phyloP scores from a whole-genome alignment of 2,888 invertebrate genomes.

The Harpagoxenus sublaevis region DNA sequence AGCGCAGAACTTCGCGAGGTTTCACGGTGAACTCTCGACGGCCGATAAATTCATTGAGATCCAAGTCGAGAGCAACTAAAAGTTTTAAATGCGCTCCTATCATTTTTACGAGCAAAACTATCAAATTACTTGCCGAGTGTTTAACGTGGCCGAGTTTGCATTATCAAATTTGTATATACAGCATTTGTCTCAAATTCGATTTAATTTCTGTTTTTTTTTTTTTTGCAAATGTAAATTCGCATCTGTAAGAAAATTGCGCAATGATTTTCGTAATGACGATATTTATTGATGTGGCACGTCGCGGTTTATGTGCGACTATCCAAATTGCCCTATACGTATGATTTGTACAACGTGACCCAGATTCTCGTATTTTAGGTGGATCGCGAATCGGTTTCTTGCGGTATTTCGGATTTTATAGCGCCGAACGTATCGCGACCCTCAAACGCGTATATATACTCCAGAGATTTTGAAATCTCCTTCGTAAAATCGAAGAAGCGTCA shows the following conservation, averaged over 20 bases:
- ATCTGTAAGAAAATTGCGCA: background rate
- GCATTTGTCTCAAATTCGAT: background rate
- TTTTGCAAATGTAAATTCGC: background rate
- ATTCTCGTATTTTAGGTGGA: conserved; percentile 34
- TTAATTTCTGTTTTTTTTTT: background rate
- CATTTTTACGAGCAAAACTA: conserved; percentile 19
- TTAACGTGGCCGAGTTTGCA: background rate
- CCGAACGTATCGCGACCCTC: conserved; percentile 12
- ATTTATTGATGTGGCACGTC: background rate
- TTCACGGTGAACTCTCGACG: background rate
- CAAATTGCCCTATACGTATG: conserved; percentile 6
- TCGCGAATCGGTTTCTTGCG: conserved; percentile 26
- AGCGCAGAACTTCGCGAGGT: background rate
- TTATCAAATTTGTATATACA: background rate
- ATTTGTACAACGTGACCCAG: conserved; percentile 23
- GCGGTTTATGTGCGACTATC: background rate
- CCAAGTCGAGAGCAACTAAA: background rate
- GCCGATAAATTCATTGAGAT: background rate
- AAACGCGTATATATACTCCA: conserved; percentile 31
- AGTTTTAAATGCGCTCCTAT: background rate
- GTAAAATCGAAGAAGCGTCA: conserved; percentile 39
- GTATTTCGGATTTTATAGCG: conserved; percentile 43
- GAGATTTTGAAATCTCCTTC: conserved; percentile 53
- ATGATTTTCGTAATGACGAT: background rate
- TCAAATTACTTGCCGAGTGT: background rate